Base-by-base conservation (phyloP, 2,888 invertebrate genomes). In the Pristionchus exspectatus region DNA sequence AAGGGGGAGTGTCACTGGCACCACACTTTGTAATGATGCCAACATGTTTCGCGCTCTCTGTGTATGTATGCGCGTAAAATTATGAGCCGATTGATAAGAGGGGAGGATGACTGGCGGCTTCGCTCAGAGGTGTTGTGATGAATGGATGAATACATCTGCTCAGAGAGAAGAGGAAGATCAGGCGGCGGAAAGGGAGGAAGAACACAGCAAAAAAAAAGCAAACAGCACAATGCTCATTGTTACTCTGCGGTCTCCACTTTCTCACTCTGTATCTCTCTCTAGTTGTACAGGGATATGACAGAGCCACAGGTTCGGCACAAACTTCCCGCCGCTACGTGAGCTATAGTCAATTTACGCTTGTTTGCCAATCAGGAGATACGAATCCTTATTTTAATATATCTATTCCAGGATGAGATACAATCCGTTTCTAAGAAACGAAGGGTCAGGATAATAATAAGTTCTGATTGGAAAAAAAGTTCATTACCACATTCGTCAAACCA, bases 221-320 rank as follows among this genome's bases (percentile, higher is more conserved):
- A n/a, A n/a, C n/a, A n/a, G 50, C 81, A 81, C 50, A 63, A 33
- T 85, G 85, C 33, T 85, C 85, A 85, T 63, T 56, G 85, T 85
- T 63, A 59, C 85, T 63, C 59, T 63, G 33, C 38, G 38, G 2
- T 38, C 38, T 38, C 38, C 38, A 2, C 38, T 38, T 5, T 33
- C 2, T 24, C 30, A 38, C 85, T 84, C 59, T 85, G 14, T 56
- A 33, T 83, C 85, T 63, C 85, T 85, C 85, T 50, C 85, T 63
- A 30, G 24, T 30, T n/a, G 3, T 50, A n/a, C 50, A 24, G 44
- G 50, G 38, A 74, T 74, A 21, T 74, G 38, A 7, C 38, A 74
- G 74, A 74, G 74, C 74, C 38, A 21, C 38, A 27, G 1, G 24
- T 38, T 74, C 38, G 63, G n/a, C 59, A 59, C 59, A 59, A 14